Base-by-base conservation (phyloP, 2,888 invertebrate species). In the Conops quadrifasciatus region DNA sequence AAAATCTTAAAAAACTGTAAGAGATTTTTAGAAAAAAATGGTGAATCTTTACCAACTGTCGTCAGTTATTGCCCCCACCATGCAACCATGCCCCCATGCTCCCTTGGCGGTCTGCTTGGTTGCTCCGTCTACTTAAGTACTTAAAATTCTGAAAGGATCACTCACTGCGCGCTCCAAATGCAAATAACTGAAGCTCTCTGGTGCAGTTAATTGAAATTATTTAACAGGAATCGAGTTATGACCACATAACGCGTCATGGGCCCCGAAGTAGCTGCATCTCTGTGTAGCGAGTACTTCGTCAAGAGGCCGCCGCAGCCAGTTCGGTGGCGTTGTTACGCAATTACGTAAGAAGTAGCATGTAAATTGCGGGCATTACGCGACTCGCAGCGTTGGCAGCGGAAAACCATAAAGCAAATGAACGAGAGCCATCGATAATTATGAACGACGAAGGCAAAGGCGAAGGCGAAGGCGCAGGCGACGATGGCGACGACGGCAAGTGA, bases 211-310 rank as follows among this genome's bases (percentile, higher is more conserved):
- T 68, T 68, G 68, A 68, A 68, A 68, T 68, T 68, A 68, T 68
- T 68, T 60, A 68, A 51, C 60, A 68, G 68, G 62, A 68, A 68
- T 62, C 60, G 68, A 68, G 60, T 62, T 68, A 68, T 68, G 36
- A 36, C 36, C 5, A 7, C 60, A 60, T 51, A 68, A 68, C 49
- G 36, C 68, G 2, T 28, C 11, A 30, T 21, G n/a, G 51, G 65
- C 53, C 16, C 16, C n/a, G 47, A n/a, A 28, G 30, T 28, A 28
- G 28, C 51, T 5, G n/a, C n/a, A n/a, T n/a, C n/a, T n/a, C n/a
- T 21, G 36, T 28, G 60, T 60, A 36, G 19, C 36, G 26, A 30
- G n/a, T n/a, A n/a, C n/a, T n/a, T n/a, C n/a, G n/a, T n/a, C n/a
- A n/a, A n/a, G n/a, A n/a, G n/a, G n/a, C n/a, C n/a, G n/a, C n/a